A percentile compares a stretch with the other conserved stretches of the same genome.
These are phyloP conservation scores for Drusus annulatus DNA, from an alignment of 1,140 invertebrate species.

Conservation along the genomic window DNA sequence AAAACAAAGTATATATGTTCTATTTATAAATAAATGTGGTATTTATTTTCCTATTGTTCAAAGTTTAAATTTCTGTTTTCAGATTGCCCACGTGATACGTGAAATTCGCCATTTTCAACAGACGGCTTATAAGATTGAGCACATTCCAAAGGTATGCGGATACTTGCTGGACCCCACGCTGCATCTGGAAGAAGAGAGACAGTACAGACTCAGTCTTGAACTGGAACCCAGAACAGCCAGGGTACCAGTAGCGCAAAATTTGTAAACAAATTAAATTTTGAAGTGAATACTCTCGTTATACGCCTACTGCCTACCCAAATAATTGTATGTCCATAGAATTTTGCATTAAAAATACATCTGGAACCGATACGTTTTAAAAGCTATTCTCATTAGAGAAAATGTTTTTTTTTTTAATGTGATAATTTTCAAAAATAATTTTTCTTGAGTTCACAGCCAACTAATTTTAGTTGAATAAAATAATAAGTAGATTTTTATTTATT, in stretches of 20 bases:
- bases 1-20: no score
- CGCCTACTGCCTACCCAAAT: not conserved
- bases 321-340: not conserved
- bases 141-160: slow-evolving; percentile 80
- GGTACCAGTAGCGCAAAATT: slow-evolving; percentile 61
- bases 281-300: not conserved
- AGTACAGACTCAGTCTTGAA: slow-evolving; percentile 87
- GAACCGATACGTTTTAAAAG: not conserved
- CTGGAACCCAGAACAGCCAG: slow-evolving; percentile 86
- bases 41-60: no score
- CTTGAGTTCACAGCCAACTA: no score
- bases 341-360: not conserved
- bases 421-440: no score
- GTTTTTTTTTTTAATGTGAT: not conserved
- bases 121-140: slow-evolving; percentile 92
- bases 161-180: slow-evolving; percentile 87
- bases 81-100: slow-evolving; percentile 95
- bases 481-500: no score
- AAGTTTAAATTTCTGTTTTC: slow-evolving; percentile 67
- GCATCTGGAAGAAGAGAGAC: slow-evolving; percentile 85
- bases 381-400: no score
- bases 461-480: no score
- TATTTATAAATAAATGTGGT: no score
- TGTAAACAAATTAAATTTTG: slow-evolving; percentile 34
- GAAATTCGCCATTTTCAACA: slow-evolving; percentile 95